Percentiles rank a stretch among this genome's conserved stretches.
phyloP scores from a whole-genome alignment of 1,140 invertebrate genomes.

The Globodera rostochiensis region DNA sequence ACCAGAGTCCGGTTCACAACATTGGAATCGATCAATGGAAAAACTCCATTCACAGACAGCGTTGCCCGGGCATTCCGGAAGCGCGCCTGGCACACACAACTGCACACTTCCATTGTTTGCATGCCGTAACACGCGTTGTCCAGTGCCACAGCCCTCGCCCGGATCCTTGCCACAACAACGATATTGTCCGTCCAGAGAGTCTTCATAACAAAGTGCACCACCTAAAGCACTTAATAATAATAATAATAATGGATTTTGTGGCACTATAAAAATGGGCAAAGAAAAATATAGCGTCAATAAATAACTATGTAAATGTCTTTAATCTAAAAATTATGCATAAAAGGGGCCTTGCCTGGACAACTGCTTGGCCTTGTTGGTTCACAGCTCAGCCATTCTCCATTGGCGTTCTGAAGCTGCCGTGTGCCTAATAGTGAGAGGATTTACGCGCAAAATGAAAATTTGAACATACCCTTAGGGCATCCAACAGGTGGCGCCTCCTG shows the following conservation, averaged over 20 bases:
- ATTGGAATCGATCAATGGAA: slow-evolving; percentile 56
- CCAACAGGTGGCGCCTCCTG: slow-evolving; percentile 54
- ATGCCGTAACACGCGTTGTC: slow-evolving; percentile 37
- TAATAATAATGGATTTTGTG: no score
- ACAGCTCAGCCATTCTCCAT: slow-evolving; percentile 37
- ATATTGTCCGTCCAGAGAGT: slow-evolving; percentile 32
- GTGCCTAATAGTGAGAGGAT: slow-evolving; percentile 8
- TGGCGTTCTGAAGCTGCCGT: slow-evolving; percentile 15
- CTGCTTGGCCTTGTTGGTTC: slow-evolving; percentile 34
- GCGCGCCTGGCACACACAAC: slow-evolving; percentile 45
- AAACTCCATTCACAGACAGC: slow-evolving; percentile 57
- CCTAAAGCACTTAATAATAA: slow-evolving; percentile 11
- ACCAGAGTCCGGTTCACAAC: slow-evolving; percentile 59
- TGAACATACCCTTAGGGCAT: slow-evolving; percentile 51
- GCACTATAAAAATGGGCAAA: no score
- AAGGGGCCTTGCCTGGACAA: slow-evolving; percentile 28
- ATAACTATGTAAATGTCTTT: no score
- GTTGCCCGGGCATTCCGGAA: slow-evolving; percentile 41
- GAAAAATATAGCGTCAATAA: no score
- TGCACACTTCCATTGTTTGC: slow-evolving; percentile 31
- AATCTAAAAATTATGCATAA: background rate
- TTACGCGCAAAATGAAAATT: background rate
- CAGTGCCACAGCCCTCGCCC: slow-evolving; percentile 55
- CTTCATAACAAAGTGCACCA: slow-evolving; percentile 41
- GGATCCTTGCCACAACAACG: slow-evolving; percentile 48